Evolutionary conservation across 2,113 vertebrate species (phyloP), one percentile per base, ranked within the genome.

Genomic region (Promerops cafer): DNA sequence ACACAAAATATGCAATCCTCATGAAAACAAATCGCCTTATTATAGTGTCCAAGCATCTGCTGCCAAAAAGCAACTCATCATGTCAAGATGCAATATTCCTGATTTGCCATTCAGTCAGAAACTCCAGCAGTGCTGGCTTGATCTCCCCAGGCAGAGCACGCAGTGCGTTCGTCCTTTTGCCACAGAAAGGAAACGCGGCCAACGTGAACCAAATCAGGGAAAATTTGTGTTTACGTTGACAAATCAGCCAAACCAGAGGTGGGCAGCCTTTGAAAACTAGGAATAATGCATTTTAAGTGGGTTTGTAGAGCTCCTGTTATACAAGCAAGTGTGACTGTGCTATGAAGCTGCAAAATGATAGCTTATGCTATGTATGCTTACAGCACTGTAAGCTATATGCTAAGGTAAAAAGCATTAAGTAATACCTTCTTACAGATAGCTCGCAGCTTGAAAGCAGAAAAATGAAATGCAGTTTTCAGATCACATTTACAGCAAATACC

Each of bases 371-470:
- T 35, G 80, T 95, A 95, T 76, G 98, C 87, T 97, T 97, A 97
- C 92, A 95, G 89, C 87, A 97, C 97, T 96, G 96, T 97, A 97
- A 98, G 98, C 98, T 97, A 96, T 95, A 91, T 95, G 97, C 98
- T 96, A 96, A 97, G 97, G 97, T 97, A 97, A 97, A 97, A 98
- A 98, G 97, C 97, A 92, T 97, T 98, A 97, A 95, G 98, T 98
- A 98, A 98, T 99, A 99, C 99, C 99, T 99, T 99, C 98, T 99
- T 98, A 99, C 98, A 99, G 99, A 99, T 99, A 99, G 99, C 98
- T 99, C 99, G 99, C 99, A 99, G 99, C 99, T 99, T 99, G 99
- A 98, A 99, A 99, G 99, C 98, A 99, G 98, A 99, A 99, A 98
- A 99, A 99, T 99, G 99, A 99, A 98, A 99, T 99, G 98, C 98